phyloP scores from a whole-genome alignment of 2,888 invertebrate genomes.

The Argyresthia albistria region DNA sequence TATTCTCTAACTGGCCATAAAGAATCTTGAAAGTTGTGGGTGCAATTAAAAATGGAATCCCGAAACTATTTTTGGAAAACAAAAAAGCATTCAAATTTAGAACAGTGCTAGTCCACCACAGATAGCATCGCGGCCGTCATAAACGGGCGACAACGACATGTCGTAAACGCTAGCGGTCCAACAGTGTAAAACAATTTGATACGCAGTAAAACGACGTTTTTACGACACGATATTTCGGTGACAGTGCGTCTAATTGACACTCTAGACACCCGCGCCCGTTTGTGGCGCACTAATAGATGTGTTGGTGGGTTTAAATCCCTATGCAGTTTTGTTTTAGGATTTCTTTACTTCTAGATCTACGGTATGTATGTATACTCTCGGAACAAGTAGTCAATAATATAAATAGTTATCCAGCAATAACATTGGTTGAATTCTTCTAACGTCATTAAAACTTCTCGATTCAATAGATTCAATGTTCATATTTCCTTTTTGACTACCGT shows the following conservation, averaged over 20 bases:
- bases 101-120: constrained; percentile 11
- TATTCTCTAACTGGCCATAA: too few species aligned
- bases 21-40: constrained; percentile 28
- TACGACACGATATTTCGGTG: constrained; percentile 62
- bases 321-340: too few species aligned
- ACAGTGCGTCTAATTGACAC: constrained; percentile 56
- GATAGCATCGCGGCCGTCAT: constrained; percentile 29
- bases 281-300: constrained; percentile 47
- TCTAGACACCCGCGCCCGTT: constrained; percentile 52
- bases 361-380: too few species aligned
- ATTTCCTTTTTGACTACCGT: too few species aligned
- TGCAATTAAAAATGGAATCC: constrained; percentile 6
- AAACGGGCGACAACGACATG: constrained; percentile 50
- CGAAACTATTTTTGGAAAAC: not conserved
- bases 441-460: too few species aligned
- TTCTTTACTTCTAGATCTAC: too few species aligned
- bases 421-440: too few species aligned
- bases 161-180: constrained; percentile 42
- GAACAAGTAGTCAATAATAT: too few species aligned
- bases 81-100: constrained; percentile 25
- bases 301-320: not conserved
- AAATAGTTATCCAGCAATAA: too few species aligned
- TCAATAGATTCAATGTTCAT: too few species aligned
- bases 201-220: constrained; percentile 56
- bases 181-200: constrained; percentile 66